Evolutionary conservation across 2,113 vertebrate species (phyloP).

Genomic region (Limanda limanda): DNA sequence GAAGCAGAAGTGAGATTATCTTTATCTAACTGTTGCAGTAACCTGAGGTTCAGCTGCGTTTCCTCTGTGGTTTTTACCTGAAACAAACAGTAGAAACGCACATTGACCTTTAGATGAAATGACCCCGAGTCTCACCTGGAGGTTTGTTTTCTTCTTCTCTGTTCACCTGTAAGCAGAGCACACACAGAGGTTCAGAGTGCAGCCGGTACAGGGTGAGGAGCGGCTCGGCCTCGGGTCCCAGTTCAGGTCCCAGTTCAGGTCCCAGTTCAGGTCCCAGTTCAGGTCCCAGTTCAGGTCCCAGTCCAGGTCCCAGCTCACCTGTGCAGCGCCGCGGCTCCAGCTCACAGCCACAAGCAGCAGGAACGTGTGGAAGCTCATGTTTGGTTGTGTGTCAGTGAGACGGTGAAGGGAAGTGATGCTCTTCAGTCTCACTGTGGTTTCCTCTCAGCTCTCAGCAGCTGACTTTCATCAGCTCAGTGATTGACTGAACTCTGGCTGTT

Average conservation of each 20-base stretch:
- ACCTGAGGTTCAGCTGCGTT: no score
- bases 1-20: no score
- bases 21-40: no score
- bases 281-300: background rate
- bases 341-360: slow-evolving; percentile 28
- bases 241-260: background rate
- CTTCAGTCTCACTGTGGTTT: background rate
- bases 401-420: background rate
- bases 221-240: background rate
- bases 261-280: background rate
- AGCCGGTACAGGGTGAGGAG: background rate
- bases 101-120: background rate
- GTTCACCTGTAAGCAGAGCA: slow-evolving; percentile 22
- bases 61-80: no score
- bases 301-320: background rate
- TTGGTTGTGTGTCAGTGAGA: background rate
- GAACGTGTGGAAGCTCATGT: slow-evolving; percentile 16
- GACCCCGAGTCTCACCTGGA: slow-evolving; percentile 57
- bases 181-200: background rate
- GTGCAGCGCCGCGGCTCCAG: slow-evolving; percentile 10
- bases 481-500: slow-evolving; percentile 20
- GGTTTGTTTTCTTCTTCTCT: slow-evolving; percentile 7
- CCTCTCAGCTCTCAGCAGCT: slow-evolving; percentile 47
- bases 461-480: slow-evolving; percentile 58
- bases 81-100: background rate